Base-by-base conservation (phyloP, 1,140 invertebrate species). In the Cepaea nemoralis region DNA sequence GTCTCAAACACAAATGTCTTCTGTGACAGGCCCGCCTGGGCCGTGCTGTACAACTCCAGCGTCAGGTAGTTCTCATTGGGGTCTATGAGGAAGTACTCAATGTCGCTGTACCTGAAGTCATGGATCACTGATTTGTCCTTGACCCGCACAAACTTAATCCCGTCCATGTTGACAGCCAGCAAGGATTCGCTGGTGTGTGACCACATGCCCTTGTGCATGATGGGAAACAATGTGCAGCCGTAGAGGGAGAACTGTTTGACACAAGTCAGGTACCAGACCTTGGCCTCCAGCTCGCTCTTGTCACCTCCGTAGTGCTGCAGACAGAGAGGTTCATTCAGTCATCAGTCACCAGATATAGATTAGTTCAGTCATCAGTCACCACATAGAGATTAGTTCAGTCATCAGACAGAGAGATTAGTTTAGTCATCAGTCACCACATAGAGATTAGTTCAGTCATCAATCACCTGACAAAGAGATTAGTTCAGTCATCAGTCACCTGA, bases 241-340 rank as follows among this genome's bases (percentile, higher is more conserved):
- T 98, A 98, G 0, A 98, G 93, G 0, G 97, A 97, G 91, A 98
- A 99, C 91, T 99, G 97, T 96, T 98, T 98, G 0, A 99, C 97
- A 88, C 97, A 98, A 0, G 97, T 97, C 69, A 99, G 92, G 90
- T 98, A 98, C 85, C 98, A 93, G 14, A 97, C 96, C 92, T 98
- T 98, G 1, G 97, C 96, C 2, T 97, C 96, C 39, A 98, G 90
- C 88, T 98, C 96, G 10, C 95, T 95, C 85, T 97, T 95, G 0
- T 96, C 96, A 6, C 95, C 95, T 42, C 97, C 97, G 89, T 98
- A 98, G 89, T 97, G 94, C 93, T 94, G 86, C n/a, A 16, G 27
- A 19, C 3, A 59, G 24, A 59, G 10, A 45, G n/a, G n/a, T n/a
- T n/a, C n/a, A n/a, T n/a, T n/a, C n/a, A n/a, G n/a, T n/a, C n/a